These are phyloP conservation scores for Camponotus fellah DNA, from an alignment of 2,888 invertebrate species.

Conservation along the genomic window DNA sequence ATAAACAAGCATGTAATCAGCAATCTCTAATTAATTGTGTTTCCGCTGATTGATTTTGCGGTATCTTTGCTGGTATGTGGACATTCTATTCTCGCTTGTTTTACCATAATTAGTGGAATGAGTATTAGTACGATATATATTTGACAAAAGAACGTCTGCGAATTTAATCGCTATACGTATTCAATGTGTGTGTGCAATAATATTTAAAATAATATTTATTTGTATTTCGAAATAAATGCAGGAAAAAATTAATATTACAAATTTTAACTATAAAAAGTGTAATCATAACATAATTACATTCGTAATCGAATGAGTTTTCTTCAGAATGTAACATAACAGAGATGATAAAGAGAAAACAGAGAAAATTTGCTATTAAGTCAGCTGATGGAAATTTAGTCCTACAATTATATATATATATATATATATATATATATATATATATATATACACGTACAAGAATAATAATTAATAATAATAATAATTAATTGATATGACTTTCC, in stretches of 20 bases:
- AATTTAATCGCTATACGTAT: background rate
- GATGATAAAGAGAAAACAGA: slow-evolving; percentile 19
- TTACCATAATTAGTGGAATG: slow-evolving; percentile 27
- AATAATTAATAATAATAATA: slow-evolving; percentile 81
- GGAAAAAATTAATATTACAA: background rate
- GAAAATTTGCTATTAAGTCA: slow-evolving; percentile 11
- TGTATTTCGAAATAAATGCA: background rate
- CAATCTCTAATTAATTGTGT: slow-evolving; percentile 62
- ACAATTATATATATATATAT: slow-evolving; percentile 11
- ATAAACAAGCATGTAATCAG: slow-evolving; percentile 53
- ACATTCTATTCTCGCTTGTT: slow-evolving; percentile 14
- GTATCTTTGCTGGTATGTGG: slow-evolving; percentile 15
- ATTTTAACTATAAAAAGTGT: background rate
- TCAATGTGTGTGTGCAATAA: background rate
- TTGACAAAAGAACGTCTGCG: background rate
- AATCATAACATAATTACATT: background rate
- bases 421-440: too few species aligned
- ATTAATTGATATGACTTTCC: slow-evolving; percentile 79
- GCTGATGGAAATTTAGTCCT: slow-evolving; percentile 41
- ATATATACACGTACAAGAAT: slow-evolving; percentile 60
- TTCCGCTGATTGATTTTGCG: slow-evolving; percentile 55
- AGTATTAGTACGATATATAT: slow-evolving; percentile 5
- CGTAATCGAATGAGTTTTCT: background rate
- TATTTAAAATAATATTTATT: slow-evolving; percentile 1
- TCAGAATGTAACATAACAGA: slow-evolving; percentile 23